Evolutionary conservation across 2,797 vertebrate genomes (phyloP).

Genomic region (Tachyglossus aculeatus): DNA sequence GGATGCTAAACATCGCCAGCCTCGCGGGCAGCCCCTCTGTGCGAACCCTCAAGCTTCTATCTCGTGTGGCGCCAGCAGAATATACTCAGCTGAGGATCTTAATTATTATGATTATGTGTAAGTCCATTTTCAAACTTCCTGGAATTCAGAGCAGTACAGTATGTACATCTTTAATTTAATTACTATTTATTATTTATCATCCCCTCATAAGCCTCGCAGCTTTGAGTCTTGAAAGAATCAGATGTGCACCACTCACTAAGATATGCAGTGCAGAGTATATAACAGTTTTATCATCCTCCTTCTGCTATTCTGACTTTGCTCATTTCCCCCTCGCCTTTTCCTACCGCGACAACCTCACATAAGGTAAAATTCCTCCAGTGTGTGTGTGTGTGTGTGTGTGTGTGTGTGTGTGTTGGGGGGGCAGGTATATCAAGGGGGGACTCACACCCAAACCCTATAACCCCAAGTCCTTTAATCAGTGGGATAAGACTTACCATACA

Average conservation of each 20-base stretch:
- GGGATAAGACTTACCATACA: conserved; percentile 17
- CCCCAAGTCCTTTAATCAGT: conserved; percentile 16
- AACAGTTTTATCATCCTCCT: conserved; percentile 11
- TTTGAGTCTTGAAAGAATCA: conserved; percentile 35
- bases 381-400: too few relatives aligned
- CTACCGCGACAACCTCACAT: conserved; percentile 29
- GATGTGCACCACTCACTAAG: conserved; percentile 6
- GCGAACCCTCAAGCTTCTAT: not conserved
- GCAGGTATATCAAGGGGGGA: conserved; percentile 30
- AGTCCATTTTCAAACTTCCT: conserved; percentile 39
- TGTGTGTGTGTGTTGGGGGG: too few relatives aligned
- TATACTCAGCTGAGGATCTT: conserved; percentile 5
- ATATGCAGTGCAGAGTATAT: not conserved
- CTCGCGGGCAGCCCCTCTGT: not conserved
- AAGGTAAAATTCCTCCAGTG: conserved; percentile 18
- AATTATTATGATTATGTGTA: conserved; percentile 17
- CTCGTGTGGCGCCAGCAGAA: not conserved
- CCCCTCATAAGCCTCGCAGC: conserved; percentile 14
- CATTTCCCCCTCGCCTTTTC: conserved; percentile 30
- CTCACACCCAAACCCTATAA: conserved; percentile 21
- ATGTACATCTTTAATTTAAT: conserved; percentile 53
- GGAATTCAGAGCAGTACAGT: conserved; percentile 25
- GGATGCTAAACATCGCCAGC: not conserved
- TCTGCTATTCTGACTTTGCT: conserved; percentile 14
- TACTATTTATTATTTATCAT: conserved; percentile 54